Base-by-base conservation (phyloP, 2,888 invertebrate genomes). In the Drosophila eohydei region DNA sequence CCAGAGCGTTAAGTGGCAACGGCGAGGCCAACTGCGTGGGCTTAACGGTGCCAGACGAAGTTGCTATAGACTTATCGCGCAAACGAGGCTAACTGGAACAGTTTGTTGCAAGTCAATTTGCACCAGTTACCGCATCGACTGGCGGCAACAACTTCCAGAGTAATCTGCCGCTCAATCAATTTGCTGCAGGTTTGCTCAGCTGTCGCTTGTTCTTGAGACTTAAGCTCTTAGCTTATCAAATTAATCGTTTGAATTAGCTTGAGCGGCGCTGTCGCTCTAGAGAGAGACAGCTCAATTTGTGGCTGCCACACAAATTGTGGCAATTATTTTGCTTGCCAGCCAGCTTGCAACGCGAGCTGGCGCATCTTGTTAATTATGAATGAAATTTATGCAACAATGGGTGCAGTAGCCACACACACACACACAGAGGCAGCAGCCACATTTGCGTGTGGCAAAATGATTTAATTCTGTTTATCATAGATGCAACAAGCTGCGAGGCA, bases 351-450 rank as follows among this genome's bases (percentile, higher is more conserved):
- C 56, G 50, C 38, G 55, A 50, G 52, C 32, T 26, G 65, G 65
- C 74, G 65, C 81, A 79, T 73, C 82, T 78, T 86, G 84, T 85
- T 87, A 84, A 89, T 82, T 87, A 84, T 82, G 83, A 84, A 74
- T 78, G 71, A 84, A 85, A 89, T 83, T 84, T 89, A 89, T 87
- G 88, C 85, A 72, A 74, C 84, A 85, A 73, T 79, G 82, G 88
- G 85, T 82, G 88, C 83, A 83, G 83, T 77, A 71, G 75, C 74
- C 34, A 44, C 50, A 61, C 52, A 60, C 50, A 61, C 52, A 60
- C 52, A 63, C 43, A 14, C 28, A 36, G 36, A 46, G n/a, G 16
- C 32, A 55, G 30, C 63, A 44, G 21, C 58, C 34, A 14, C 36
- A 83, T 71, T 83, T 70, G 70, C 68, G 83, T 88, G 69, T 41